A percentile compares a stretch with the other conserved stretches of the same genome.
phyloP scores from a whole-genome alignment of 1,140 invertebrate genomes.

The Pectinophora gossypiella region DNA sequence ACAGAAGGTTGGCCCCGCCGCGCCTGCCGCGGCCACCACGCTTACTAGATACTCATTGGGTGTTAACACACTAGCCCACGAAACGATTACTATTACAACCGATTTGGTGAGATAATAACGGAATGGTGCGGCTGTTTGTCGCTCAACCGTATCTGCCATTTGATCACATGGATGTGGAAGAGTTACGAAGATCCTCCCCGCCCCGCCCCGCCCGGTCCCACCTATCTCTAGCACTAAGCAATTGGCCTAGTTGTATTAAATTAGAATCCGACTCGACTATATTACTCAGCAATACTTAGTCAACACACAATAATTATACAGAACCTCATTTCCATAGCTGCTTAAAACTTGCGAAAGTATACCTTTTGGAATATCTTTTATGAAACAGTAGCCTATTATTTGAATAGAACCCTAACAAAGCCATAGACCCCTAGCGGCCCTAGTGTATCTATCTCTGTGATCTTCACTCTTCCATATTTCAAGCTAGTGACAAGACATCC shows the following conservation, averaged over 20 bases:
- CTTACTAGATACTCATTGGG: constrained; percentile 62
- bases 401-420: no score
- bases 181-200: constrained; percentile 43
- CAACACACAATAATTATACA: constrained; percentile 41
- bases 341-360: not conserved
- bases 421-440: constrained; percentile 29
- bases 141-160: constrained; percentile 48
- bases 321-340: not conserved
- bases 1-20: constrained; percentile 85
- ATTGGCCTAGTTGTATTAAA: not conserved
- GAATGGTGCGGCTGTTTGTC: constrained; percentile 54
- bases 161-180: constrained; percentile 69
- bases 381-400: no score
- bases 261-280: not conserved
- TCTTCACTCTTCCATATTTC: constrained; percentile 73
- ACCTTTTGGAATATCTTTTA: constrained; percentile 7
- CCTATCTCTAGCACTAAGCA: not conserved
- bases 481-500: constrained; percentile 34
- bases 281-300: not conserved
- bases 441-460: constrained; percentile 23
- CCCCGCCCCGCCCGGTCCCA: constrained; percentile 9
- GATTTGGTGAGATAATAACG: constrained; percentile 38
- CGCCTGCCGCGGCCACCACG: constrained; percentile 27
- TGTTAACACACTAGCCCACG: constrained; percentile 54
- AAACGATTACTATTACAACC: constrained; percentile 5